Evolutionary conservation across 2,113 vertebrate genomes (phyloP).

Genomic region (Orycteropus afer): DNA sequence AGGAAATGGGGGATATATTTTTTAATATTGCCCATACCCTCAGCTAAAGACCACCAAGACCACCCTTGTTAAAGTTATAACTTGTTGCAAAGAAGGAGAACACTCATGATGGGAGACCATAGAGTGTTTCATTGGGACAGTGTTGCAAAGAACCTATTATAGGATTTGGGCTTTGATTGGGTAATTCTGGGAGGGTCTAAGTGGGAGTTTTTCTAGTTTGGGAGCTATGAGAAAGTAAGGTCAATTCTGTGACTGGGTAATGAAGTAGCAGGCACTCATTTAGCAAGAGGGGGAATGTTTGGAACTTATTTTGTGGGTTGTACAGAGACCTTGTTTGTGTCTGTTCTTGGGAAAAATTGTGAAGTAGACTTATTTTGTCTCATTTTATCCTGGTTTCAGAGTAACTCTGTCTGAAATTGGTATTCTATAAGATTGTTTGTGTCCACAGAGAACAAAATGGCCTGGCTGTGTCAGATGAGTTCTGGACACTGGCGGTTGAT

Average conservation of each 20-base stretch:
- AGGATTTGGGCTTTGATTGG: background rate
- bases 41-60: background rate
- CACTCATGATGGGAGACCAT: accelerated
- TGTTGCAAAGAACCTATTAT: background rate
- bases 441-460: background rate
- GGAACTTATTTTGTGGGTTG: background rate
- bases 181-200: background rate
- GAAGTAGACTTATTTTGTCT: conserved; percentile 27
- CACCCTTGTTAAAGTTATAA: background rate
- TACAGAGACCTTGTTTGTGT: background rate
- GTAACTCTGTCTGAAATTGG: background rate
- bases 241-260: background rate
- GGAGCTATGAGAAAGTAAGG: background rate
- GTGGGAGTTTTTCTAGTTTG: background rate
- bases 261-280: background rate
- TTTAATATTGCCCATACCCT: background rate
- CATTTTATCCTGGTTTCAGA: background rate
- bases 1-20: background rate
- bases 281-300: background rate
- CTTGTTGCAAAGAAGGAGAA: background rate
- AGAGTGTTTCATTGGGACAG: background rate
- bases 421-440: background rate
- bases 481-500: background rate
- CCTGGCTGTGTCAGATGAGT: background rate
- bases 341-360: conserved; percentile 13